Conservation (phyloP, 2,888 invertebrate species). For the Antheraea assamensis region DNA sequence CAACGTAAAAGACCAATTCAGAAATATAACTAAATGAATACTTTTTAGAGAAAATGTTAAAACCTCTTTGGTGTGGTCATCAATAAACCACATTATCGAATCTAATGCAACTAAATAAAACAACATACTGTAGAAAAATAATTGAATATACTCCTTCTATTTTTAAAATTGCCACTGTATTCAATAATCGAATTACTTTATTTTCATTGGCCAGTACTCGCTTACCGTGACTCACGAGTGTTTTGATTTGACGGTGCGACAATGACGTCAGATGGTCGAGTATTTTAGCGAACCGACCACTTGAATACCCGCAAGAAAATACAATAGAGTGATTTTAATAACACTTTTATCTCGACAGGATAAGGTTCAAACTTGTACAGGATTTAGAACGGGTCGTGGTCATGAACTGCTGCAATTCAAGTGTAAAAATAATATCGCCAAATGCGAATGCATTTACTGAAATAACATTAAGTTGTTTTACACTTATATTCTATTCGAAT, state of each 20-base stretch:
- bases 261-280: conserved; percentile 47
- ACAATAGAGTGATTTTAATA: conserved; percentile 20
- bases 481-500: background rate
- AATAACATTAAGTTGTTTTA: conserved; percentile 61
- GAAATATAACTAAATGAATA: background rate
- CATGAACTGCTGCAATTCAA: conserved; percentile 65
- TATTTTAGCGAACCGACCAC: conserved; percentile 63
- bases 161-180: conserved; percentile 61
- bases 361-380: conserved; percentile 36
- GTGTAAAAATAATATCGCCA: conserved; percentile 67
- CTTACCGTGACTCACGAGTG: conserved; percentile 62
- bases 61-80: background rate
- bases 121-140: background rate
- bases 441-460: conserved; percentile 70
- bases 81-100: background rate
- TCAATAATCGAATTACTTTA: conserved; percentile 68
- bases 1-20: background rate
- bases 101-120: background rate
- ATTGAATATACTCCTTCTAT: conserved; percentile 41
- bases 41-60: background rate
- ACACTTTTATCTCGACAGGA: background rate
- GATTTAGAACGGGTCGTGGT: conserved; percentile 37
- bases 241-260: conserved; percentile 70
- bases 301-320: conserved; percentile 38
- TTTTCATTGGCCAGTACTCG: conserved; percentile 73